Evolutionary conservation across 1,140 invertebrate genomes (phyloP), one percentile per base, ranked within the genome.

Genomic region (Cotesia glomerata): DNA sequence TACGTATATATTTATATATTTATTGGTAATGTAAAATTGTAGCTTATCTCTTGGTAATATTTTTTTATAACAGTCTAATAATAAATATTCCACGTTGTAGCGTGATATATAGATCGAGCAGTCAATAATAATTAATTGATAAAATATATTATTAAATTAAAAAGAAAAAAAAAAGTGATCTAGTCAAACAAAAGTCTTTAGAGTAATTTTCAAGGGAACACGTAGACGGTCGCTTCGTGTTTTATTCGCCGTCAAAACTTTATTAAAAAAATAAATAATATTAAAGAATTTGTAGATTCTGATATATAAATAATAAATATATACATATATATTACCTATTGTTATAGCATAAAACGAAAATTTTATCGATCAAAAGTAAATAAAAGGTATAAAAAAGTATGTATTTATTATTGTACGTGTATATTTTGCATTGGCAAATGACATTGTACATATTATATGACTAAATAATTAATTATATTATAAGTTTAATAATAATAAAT

Each of bases 31-130:
- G 16, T 32, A 76, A 73, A 78, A 82, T 81, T 70, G 78, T 84
- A 85, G 74, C 78, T 80, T 70, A 79, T 77, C 77, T 80, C 73
- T 80, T 67, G 78, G 79, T 76, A 80, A 80, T 85, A 86, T 87
- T 87, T 86, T 81, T 87, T 85, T 86, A 85, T 84, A 85, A 83
- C 76, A 73, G 63, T 74, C 78, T 58, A 18, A 18, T 78, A 45
- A 45, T 26, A 45, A 9, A 9, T 78, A 78, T 64, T 74, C 63
- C 79, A 73, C 74, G 74, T 81, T 75, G 78, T 77, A 76, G 75
- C 75, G 78, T 73, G 78, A 81, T 78, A 78, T 80, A 74, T 73
- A 77, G 66, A 72, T 65, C 61, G 61, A 66, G 70, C 70, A 75
- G 71, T 72, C 70, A 75, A 71, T 74, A 75, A 72, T 62, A 49